phyloP scores from a whole-genome alignment of 2,113 vertebrate species.

The Microcebus ravelobensis region DNA sequence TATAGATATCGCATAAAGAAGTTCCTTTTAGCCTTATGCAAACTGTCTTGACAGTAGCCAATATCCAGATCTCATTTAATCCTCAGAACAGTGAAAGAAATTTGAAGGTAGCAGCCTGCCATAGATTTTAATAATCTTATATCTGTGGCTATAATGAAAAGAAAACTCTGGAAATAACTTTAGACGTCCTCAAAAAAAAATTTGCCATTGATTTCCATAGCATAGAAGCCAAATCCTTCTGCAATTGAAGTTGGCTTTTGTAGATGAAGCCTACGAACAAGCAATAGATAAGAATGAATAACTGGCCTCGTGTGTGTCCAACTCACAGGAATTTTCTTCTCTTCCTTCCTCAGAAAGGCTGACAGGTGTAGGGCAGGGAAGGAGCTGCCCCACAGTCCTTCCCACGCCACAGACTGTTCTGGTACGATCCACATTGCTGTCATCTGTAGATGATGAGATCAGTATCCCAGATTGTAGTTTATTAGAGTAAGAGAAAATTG shows the following conservation, averaged over 20 bases:
- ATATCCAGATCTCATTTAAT: not conserved
- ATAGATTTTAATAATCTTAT: constrained; percentile 28
- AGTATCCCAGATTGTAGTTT: not conserved
- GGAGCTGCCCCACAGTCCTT: not conserved
- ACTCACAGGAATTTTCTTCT: not conserved
- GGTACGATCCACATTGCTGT: not conserved
- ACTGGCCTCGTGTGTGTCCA: not conserved
- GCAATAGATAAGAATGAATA: not conserved
- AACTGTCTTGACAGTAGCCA: not conserved
- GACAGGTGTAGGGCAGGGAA: not conserved
- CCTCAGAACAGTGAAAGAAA: not conserved
- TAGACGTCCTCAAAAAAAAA: not conserved
- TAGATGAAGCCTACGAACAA: not conserved
- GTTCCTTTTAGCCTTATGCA: not conserved
- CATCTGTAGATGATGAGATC: not conserved
- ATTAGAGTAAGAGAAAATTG: not conserved
- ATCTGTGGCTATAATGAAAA: not conserved
- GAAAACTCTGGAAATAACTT: constrained; percentile 29
- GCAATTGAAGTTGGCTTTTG: constrained; percentile 9
- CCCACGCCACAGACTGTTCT: not conserved
- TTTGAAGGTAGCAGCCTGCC: not conserved
- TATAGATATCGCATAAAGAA: not conserved
- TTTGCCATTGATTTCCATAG: not conserved
- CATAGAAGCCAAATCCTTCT: constrained; percentile 19
- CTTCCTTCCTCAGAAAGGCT: constrained; percentile 21